Percentiles rank a stretch among this genome's conserved stretches.
phyloP scores from a whole-genome alignment of 2,797 vertebrate species.

The Acrocephalus scirpaceus region DNA sequence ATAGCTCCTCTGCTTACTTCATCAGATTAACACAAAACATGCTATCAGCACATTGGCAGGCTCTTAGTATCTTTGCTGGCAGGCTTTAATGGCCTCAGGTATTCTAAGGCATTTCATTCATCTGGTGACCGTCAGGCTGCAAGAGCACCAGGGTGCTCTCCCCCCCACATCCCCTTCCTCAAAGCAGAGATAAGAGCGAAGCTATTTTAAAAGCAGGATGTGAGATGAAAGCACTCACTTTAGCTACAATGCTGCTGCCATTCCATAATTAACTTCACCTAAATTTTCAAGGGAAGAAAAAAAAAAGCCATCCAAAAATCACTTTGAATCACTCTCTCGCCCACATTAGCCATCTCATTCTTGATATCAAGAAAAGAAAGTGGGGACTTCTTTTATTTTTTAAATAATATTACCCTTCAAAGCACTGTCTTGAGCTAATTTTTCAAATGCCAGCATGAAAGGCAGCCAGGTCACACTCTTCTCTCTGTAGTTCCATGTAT shows the following conservation, averaged over 20 bases:
- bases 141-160: not conserved
- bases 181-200: slow-evolving; percentile 30
- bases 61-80: slow-evolving; percentile 6
- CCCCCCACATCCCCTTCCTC: not conserved
- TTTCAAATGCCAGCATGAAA: slow-evolving; percentile 16
- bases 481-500: not conserved
- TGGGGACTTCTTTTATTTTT: not conserved
- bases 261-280: slow-evolving; percentile 64
- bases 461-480: not conserved
- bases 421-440: slow-evolving; percentile 15
- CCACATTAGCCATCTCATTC: not conserved
- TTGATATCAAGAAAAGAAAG: not conserved
- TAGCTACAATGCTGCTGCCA: not conserved
- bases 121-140: not conserved
- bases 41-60: slow-evolving; percentile 2
- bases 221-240: slow-evolving; percentile 43
- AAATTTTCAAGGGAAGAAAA: slow-evolving; percentile 53
- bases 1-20: not conserved
- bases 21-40: not conserved
- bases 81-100: not conserved
- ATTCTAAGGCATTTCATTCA: slow-evolving; percentile 13
- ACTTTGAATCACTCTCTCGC: not conserved
- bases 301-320: not conserved
- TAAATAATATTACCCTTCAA: not conserved
- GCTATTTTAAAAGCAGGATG: slow-evolving; percentile 55